These are phyloP conservation scores for Corythornis cristatus DNA, from an alignment of 2,113 vertebrate genomes.

Conservation along the genomic window DNA sequence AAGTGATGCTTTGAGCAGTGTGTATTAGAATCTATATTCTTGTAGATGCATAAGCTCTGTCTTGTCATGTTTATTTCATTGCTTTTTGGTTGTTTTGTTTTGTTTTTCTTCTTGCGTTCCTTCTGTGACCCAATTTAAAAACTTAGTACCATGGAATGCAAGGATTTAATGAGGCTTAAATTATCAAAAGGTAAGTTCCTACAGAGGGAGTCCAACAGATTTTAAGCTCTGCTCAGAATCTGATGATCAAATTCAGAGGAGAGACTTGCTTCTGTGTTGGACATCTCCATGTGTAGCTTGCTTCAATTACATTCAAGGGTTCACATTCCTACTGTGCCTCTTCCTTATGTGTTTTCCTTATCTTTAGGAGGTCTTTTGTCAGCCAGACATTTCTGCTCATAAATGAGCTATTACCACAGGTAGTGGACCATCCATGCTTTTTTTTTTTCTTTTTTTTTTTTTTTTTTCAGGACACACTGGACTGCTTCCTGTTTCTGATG, in stretches of 20 bases:
- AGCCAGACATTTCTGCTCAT: not conserved
- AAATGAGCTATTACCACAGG: not conserved
- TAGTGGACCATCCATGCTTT: not conserved
- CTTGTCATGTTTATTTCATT: not conserved
- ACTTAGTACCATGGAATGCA: not conserved
- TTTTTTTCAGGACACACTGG: accelerated
- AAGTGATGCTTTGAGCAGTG: not conserved
- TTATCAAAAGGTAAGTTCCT: not conserved
- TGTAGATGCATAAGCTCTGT: not conserved
- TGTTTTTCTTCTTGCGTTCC: not conserved
- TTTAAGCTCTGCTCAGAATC: not conserved
- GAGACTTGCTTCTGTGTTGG: not conserved
- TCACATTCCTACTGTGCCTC: not conserved
- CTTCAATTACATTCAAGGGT: not conserved
- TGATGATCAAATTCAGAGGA: not conserved
- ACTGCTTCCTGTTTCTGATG: not conserved
- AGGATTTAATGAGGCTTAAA: not conserved
- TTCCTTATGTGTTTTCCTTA: not conserved
- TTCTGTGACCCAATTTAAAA: not conserved
- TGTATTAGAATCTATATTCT: not conserved
- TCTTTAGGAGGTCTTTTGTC: not conserved
- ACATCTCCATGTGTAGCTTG: not conserved
- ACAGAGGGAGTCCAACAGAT: not conserved
- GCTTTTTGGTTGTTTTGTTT: not conserved
- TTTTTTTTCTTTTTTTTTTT: not conserved